phyloP scores from a whole-genome alignment of 2,113 vertebrate genomes.

The Telmatochromis sp. region DNA sequence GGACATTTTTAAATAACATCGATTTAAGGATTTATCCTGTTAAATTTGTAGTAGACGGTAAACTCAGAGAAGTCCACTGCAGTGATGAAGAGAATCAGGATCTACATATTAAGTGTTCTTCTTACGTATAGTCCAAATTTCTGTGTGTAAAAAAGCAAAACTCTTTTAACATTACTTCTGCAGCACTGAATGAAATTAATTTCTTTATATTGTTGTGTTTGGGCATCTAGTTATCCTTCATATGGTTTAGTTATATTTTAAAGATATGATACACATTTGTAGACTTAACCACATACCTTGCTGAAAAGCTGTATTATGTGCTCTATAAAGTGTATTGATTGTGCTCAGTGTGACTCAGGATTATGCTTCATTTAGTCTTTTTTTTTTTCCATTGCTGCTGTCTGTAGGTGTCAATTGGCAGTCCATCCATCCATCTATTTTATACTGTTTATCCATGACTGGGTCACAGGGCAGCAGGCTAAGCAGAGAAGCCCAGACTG shows the following conservation, averaged over 20 bases:
- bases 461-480: background rate
- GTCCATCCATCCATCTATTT: background rate
- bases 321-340: background rate
- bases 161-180: background rate
- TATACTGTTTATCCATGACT: background rate
- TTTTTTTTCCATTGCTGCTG: background rate
- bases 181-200: background rate
- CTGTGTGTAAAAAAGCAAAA: background rate
- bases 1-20: background rate
- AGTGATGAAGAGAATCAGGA: background rate
- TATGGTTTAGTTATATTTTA: background rate
- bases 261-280: background rate
- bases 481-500: background rate
- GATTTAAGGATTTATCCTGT: background rate
- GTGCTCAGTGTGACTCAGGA: background rate
- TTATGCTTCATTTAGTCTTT: background rate
- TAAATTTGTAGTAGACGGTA: background rate
- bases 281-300: background rate
- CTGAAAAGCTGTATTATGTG: background rate
- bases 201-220: background rate
- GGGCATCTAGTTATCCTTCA: background rate
- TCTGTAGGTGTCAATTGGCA: background rate
- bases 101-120: background rate
- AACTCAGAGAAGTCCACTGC: background rate
- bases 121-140: accelerated